Conservation (phyloP, 2,113 vertebrate species). For the Lynx canadensis region DNA sequence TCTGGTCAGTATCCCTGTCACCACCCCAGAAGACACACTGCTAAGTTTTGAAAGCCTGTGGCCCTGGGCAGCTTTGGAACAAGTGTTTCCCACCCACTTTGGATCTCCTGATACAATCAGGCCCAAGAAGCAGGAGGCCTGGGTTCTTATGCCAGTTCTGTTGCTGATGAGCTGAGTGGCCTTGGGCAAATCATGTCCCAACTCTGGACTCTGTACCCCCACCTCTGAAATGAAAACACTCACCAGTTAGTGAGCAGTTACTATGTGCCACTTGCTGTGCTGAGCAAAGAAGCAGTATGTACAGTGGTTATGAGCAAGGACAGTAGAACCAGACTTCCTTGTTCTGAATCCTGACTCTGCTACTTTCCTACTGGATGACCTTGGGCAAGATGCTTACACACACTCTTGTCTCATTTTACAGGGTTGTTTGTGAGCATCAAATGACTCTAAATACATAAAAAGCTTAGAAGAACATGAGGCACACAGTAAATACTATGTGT, state of each 20-base stretch:
- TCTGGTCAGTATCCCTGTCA: conserved; percentile 89
- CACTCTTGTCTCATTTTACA: background rate
- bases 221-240: background rate
- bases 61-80: background rate
- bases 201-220: background rate
- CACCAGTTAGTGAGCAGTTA: background rate
- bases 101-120: background rate
- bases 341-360: background rate
- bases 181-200: background rate
- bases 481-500: background rate
- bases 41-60: background rate
- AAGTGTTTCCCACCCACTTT: background rate
- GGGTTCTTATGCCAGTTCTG: background rate
- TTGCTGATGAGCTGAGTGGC: background rate
- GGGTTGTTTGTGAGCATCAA: background rate
- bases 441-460: background rate
- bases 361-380: background rate
- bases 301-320: background rate
- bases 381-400: background rate
- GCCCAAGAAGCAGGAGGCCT: background rate
- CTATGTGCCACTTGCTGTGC: background rate
- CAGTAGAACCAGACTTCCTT: background rate
- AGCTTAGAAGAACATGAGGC: background rate
- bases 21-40: background rate
- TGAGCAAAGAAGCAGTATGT: background rate